A percentile compares a stretch with the other conserved stretches of the same genome.
These are phyloP conservation scores for Drosophila parthenogenetica DNA, from an alignment of 2,888 invertebrate genomes.

Conservation along the genomic window DNA sequence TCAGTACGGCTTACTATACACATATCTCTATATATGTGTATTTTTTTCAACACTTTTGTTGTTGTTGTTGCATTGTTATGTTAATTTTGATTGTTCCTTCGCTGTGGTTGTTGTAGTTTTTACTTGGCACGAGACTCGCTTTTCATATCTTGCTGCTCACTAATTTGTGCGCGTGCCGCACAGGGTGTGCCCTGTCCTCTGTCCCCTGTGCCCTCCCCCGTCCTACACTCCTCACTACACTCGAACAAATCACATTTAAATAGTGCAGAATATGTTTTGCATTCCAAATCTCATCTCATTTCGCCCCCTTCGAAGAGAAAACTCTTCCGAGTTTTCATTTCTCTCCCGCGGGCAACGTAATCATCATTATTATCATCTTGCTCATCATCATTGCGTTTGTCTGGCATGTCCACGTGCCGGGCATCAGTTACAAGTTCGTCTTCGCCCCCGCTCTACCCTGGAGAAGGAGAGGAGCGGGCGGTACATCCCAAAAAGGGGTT, in stretches of 20 bases:
- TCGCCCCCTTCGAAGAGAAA: conserved; percentile 22
- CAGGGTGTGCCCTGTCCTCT: conserved; percentile 33
- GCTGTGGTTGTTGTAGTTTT: conserved; percentile 32
- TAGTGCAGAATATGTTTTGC: conserved; percentile 66
- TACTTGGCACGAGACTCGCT: conserved; percentile 66
- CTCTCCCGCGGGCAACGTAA: conserved; percentile 43
- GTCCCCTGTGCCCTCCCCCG: not conserved
- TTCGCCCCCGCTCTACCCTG: not conserved
- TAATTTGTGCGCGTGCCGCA: conserved; percentile 77
- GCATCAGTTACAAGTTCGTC: conserved; percentile 77
- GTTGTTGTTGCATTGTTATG: conserved; percentile 68
- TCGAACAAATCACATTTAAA: conserved; percentile 66
- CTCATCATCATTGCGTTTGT: conserved; percentile 40
- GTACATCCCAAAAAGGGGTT: conserved; percentile 34
- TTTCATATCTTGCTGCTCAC: conserved; percentile 70
- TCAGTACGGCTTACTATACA: conserved; percentile 41
- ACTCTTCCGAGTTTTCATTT: conserved; percentile 1
- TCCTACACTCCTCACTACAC: not conserved
- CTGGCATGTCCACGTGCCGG: conserved; percentile 74
- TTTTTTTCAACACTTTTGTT: conserved; percentile 50
- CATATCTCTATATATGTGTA: conserved; percentile 12
- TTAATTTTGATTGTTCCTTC: conserved; percentile 69
- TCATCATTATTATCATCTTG: conserved; percentile 42
- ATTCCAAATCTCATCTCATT: not conserved
- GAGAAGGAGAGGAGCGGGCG: not conserved